These are phyloP conservation scores for Hypercompe scribonia DNA, from an alignment of 2,888 invertebrate species.

Conservation along the genomic window DNA sequence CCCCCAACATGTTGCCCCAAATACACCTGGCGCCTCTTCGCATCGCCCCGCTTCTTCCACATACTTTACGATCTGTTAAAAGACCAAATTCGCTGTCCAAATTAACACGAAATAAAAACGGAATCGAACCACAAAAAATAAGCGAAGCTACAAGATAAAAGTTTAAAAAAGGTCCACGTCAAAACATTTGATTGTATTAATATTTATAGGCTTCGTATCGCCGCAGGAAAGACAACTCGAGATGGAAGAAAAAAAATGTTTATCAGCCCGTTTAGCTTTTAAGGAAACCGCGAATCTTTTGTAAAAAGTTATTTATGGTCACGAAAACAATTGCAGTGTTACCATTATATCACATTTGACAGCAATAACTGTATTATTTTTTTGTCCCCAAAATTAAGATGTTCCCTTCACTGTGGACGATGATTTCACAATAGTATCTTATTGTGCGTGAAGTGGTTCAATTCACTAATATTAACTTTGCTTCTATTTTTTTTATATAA, in stretches of 20 bases:
- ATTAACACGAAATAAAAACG: slow-evolving; percentile 87
- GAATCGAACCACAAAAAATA: slow-evolving; percentile 82
- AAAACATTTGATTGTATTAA: slow-evolving; percentile 87
- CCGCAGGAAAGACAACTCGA: slow-evolving; percentile 80
- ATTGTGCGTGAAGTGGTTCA: slow-evolving; percentile 62
- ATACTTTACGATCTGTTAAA: slow-evolving; percentile 87
- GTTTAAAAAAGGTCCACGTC: slow-evolving; percentile 86
- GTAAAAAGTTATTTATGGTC: slow-evolving; percentile 84
- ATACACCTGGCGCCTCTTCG: slow-evolving; percentile 77
- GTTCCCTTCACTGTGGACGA: slow-evolving; percentile 68
- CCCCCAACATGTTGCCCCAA: slow-evolving; percentile 48
- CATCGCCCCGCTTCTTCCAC: slow-evolving; percentile 58
- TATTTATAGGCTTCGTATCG: slow-evolving; percentile 83
- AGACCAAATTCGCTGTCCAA: slow-evolving; percentile 86
- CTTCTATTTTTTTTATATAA: slow-evolving; percentile 44
- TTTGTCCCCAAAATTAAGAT: slow-evolving; percentile 77
- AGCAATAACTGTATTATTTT: slow-evolving; percentile 83
- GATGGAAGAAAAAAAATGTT: slow-evolving; percentile 81
- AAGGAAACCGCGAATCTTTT: slow-evolving; percentile 86
- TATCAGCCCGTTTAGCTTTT: slow-evolving; percentile 86
- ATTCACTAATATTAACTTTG: slow-evolving; percentile 56
- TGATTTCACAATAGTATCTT: slow-evolving; percentile 66
- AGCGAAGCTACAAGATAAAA: slow-evolving; percentile 84
- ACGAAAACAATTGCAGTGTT: slow-evolving; percentile 85
- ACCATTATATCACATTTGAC: slow-evolving; percentile 85